These are phyloP conservation scores for Lasioglossum zephyrum DNA, from an alignment of 2,888 invertebrate species.

Conservation along the genomic window DNA sequence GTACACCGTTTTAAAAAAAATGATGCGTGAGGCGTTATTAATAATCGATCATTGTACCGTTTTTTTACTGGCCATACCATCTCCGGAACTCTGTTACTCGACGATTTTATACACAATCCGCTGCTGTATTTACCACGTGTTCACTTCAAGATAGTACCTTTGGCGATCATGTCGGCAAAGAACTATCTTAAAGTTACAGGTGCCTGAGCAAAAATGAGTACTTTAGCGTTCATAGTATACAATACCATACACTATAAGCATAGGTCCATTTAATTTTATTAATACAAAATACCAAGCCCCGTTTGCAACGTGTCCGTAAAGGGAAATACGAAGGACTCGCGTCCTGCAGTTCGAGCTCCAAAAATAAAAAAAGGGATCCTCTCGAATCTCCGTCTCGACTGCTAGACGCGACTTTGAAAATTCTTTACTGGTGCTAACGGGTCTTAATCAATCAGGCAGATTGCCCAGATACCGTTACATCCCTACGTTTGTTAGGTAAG, in stretches of 20 bases:
- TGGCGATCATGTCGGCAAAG: constrained; percentile 63
- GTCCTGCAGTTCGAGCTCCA: constrained; percentile 63
- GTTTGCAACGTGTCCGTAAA: constrained; percentile 68
- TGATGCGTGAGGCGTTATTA: constrained; percentile 34
- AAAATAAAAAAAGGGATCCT: constrained; percentile 5
- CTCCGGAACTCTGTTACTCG: constrained; percentile 69
- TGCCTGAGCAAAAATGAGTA: constrained; percentile 73
- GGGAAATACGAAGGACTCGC: constrained; percentile 48
- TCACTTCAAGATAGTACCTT: constrained; percentile 72
- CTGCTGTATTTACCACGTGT: constrained; percentile 72
- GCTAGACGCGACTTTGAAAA: constrained; percentile 61
- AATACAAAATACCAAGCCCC: constrained; percentile 66
- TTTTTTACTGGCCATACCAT: constrained; percentile 62
- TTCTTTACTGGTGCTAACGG: constrained; percentile 73
- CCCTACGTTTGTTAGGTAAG: constrained; percentile 72
- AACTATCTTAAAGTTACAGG: constrained; percentile 71
- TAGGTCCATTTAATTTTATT: constrained; percentile 75
- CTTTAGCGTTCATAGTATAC: constrained; percentile 74
- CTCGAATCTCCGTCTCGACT: constrained; percentile 59
- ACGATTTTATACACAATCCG: constrained; percentile 70
- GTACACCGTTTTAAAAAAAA: constrained; percentile 21
- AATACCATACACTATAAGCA: constrained; percentile 71
- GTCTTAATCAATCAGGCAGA: constrained; percentile 71
- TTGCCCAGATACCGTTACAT: constrained; percentile 71
- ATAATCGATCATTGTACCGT: constrained; percentile 49